These are phyloP conservation scores for Limnephilus auricula DNA, from an alignment of 2,888 invertebrate genomes.

Conservation along the genomic window DNA sequence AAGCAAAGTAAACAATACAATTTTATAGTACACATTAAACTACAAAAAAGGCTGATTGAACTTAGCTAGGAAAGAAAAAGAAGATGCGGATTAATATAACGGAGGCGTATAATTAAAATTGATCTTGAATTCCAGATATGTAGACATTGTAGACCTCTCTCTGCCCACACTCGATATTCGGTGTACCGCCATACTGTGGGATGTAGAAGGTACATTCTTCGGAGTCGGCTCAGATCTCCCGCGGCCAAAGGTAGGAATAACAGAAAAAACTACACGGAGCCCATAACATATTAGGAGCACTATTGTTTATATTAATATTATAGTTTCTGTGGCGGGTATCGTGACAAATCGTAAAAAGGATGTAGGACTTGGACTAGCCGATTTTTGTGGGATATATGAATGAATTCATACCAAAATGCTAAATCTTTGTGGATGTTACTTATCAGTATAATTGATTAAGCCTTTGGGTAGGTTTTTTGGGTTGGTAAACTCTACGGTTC, in stretches of 20 bases:
- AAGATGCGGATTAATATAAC: neutral
- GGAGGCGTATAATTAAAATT: slow-evolving; percentile 65
- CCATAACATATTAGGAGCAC: neutral
- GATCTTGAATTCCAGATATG: slow-evolving; percentile 59
- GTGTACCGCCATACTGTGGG: slow-evolving; percentile 25
- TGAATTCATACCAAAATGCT: neutral
- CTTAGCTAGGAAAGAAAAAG: neutral
- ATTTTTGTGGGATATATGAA: neutral
- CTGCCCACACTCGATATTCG: slow-evolving; percentile 51
- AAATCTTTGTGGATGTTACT: neutral
- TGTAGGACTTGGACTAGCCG: neutral
- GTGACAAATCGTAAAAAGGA: slow-evolving; percentile 35
- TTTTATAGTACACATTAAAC: neutral
- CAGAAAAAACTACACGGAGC: slow-evolving; percentile 19
- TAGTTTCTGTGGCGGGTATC: neutral
- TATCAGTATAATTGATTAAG: too few species aligned
- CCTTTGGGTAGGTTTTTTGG: too few species aligned
- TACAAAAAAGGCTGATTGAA: neutral
- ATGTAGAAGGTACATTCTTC: slow-evolving; percentile 21
- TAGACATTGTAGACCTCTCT: slow-evolving; percentile 30
- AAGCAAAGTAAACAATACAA: neutral
- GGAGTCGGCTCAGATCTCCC: slow-evolving; percentile 6
- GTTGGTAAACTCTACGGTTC: too few species aligned
- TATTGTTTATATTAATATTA: neutral
- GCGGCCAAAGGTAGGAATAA: slow-evolving; percentile 33